Evolutionary conservation across 35 echinoderm and acorn worm species (phyloP).

Genomic region (Acanthaster planci): DNA sequence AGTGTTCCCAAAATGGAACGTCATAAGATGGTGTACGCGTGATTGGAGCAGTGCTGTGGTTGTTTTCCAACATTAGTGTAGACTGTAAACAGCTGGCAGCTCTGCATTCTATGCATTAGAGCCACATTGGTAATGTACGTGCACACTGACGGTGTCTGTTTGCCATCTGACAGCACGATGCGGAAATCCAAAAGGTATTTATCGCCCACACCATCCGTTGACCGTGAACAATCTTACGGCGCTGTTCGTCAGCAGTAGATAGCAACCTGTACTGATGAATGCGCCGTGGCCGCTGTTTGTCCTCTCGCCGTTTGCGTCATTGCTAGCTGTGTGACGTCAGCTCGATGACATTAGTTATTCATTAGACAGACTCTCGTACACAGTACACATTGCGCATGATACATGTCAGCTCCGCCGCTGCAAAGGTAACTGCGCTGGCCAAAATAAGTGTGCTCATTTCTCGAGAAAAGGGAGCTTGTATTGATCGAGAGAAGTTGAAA

Average conservation of each 20-base stretch:
- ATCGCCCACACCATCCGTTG: conserved; percentile 9
- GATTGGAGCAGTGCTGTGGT: too few species aligned
- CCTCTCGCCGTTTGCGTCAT: conserved; percentile 9
- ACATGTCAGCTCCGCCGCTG: not conserved
- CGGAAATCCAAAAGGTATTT: not conserved
- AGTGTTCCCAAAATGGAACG: too few species aligned
- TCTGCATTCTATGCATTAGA: not conserved
- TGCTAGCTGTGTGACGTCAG: conserved; percentile 14
- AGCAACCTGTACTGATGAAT: not conserved
- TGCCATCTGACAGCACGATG: too few species aligned
- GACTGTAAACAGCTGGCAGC: not conserved
- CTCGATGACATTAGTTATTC: conserved; percentile 17
- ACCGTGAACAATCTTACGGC: not conserved
- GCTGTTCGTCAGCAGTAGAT: conserved; percentile 21
- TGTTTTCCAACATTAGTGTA: not conserved
- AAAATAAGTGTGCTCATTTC: not conserved
- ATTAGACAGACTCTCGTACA: conserved; percentile 7
- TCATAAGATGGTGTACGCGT: too few species aligned
- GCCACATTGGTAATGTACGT: not conserved
- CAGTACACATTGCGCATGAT: not conserved
- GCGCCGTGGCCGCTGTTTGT: conserved; percentile 16
- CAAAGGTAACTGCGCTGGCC: not conserved
- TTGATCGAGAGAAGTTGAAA: not conserved
- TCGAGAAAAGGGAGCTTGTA: not conserved
- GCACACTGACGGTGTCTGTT: not conserved